Conservation (phyloP, 2,888 invertebrate species). For the Meloe dianella region DNA sequence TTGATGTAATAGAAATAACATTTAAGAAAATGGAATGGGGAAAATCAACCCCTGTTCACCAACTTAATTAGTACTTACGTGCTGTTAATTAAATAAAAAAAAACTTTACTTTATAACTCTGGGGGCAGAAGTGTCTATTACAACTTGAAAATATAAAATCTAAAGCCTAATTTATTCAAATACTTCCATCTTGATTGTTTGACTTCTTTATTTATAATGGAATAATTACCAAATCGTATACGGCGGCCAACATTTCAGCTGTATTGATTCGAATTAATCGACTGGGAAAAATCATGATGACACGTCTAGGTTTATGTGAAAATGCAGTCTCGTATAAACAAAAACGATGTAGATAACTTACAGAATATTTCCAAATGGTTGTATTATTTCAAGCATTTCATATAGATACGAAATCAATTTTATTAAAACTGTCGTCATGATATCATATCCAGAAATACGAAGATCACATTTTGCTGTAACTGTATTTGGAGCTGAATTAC, state of each 20-base stretch:
- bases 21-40: slow-evolving; percentile 16
- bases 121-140: slow-evolving; percentile 1
- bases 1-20: slow-evolving; percentile 29
- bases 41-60: slow-evolving; percentile 14
- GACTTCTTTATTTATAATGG: slow-evolving; percentile 28
- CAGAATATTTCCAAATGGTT: no score
- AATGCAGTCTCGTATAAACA: slow-evolving; percentile 27
- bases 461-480: not conserved
- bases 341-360: no score
- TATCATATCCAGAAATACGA: not conserved
- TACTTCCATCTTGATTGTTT: slow-evolving; percentile 1
- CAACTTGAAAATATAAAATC: not conserved
- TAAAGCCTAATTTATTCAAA: slow-evolving; percentile 2
- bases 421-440: not conserved
- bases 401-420: not conserved
- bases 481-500: not conserved
- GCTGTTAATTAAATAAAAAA: slow-evolving; percentile 39
- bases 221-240: slow-evolving; percentile 39
- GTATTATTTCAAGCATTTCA: not conserved
- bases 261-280: slow-evolving; percentile 43
- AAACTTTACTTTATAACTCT: slow-evolving; percentile 11
- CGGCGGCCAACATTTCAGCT: slow-evolving; percentile 37
- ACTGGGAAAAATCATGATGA: slow-evolving; percentile 39
- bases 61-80: slow-evolving; percentile 41
- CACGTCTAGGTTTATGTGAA: slow-evolving; percentile 38